Evolutionary conservation across 2,888 invertebrate species (phyloP), one percentile per base, ranked within the genome.

Genomic region (Ptychoptera albimana): DNA sequence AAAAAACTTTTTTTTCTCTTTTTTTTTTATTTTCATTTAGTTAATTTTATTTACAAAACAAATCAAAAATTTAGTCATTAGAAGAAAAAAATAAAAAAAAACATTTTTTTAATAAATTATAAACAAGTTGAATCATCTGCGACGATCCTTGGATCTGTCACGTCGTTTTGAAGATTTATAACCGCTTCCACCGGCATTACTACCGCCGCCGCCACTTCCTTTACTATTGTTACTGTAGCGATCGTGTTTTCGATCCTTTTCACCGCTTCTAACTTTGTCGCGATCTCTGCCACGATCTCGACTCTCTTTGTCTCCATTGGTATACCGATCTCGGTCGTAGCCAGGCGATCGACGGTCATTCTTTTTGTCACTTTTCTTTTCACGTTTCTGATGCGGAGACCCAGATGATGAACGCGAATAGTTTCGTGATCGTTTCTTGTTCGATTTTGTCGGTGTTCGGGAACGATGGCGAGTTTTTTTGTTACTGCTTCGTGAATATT

Each of bases 331-430:
- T 2, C 40, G 40, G 8, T 42, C 42, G 2, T 42, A 43, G 8
- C 16, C 34, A 15, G 15, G 12, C 1, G 34, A 35, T 2, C 35
- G 34, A n/a, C 34, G 1, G 37, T 30, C 13, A 38, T 38, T 37
- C 7, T 23, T 23, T 35, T 35, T 42, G 2, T 34, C 42, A n/a
- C 9, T 11, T 38, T 53, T 63, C 61, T 64, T 55, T 48, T 63
- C 65, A n/a, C 62, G 56, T 44, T 61, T 61, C 45, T 30, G 31
- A 4, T 62, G 61, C n/a, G 65, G 64, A 10, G 66, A 64, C 15
- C 56, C 59, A 8, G 66, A 60, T 8, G 57, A 58, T 29, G 52
- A 52, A 7, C 63, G 53, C 8, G 65, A 62, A 48, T 64, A 64
- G 43, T 66, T 55, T 38, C 52, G 57, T 1, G 63, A 57, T 6